phyloP scores from a whole-genome alignment of 2,113 vertebrate species.

The Morone chrysops region DNA sequence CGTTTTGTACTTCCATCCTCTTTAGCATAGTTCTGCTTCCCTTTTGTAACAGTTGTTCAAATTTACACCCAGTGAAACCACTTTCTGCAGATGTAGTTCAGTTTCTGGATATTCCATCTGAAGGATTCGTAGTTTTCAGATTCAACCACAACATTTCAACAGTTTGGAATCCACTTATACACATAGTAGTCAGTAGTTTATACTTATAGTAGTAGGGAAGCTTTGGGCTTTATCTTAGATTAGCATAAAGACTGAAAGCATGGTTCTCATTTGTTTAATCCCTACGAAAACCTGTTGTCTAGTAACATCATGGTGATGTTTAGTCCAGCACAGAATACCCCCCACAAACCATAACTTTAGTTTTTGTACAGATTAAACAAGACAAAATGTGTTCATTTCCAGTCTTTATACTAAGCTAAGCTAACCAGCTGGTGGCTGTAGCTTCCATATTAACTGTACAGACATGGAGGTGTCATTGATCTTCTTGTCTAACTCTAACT shows the following conservation, averaged over 20 bases:
- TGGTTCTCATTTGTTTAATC: background rate
- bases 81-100: background rate
- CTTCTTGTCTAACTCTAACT: background rate
- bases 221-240: background rate
- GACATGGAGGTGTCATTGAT: background rate
- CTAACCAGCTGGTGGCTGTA: background rate
- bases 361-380: background rate
- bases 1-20: background rate
- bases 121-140: background rate
- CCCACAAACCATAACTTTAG: background rate
- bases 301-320: background rate
- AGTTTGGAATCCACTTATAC: background rate
- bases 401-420: conserved; percentile 7
- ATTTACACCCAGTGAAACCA: background rate
- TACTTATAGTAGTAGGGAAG: too few relatives aligned
- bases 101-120: background rate
- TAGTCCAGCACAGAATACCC: background rate
- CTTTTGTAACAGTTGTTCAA: background rate
- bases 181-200: background rate
- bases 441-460: background rate
- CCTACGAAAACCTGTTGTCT: background rate
- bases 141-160: background rate
- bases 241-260: background rate
- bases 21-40: conserved; percentile 9
- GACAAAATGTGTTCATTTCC: background rate